Conservation (phyloP, 2,888 invertebrate genomes). For the Glyphotaelius pellucidus region DNA sequence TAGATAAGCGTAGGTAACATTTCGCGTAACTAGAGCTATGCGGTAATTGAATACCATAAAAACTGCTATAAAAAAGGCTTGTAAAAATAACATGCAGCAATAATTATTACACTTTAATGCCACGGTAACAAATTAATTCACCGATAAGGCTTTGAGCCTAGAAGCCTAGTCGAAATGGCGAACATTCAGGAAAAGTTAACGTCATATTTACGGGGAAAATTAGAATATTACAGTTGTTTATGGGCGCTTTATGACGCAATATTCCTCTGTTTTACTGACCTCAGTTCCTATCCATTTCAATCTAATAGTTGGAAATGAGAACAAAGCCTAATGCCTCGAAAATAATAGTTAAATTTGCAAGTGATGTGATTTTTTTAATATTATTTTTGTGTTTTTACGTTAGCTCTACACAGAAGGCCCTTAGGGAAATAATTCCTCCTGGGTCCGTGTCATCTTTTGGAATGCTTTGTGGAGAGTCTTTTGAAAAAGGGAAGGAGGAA, state of each 20-base stretch:
- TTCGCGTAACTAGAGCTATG: background rate
- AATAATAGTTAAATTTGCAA: background rate
- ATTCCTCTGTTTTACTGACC: background rate
- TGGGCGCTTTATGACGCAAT: background rate
- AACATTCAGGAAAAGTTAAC: conserved; percentile 25
- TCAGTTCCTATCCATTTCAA: background rate
- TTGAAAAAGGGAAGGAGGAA: too few species aligned
- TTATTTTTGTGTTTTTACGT: too few species aligned
- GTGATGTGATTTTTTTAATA: too few species aligned
- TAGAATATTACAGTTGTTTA: conserved; percentile 16
- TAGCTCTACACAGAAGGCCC: too few species aligned
- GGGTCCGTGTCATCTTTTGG: too few species aligned
- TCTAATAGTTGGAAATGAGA: background rate
- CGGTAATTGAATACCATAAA: background rate
- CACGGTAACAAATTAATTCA: background rate
- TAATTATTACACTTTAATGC: background rate
- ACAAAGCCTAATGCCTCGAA: background rate
- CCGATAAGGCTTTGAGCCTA: background rate
- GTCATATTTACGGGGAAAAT: conserved; percentile 38
- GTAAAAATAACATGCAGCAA: background rate
- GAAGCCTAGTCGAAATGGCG: conserved; percentile 10
- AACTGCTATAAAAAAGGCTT: background rate
- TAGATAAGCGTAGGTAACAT: background rate
- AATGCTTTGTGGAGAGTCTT: too few species aligned
- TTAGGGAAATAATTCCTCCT: too few species aligned